A percentile compares a stretch with the other conserved stretches of the same genome.
These are phyloP conservation scores for Triplophysa yarkandensis DNA, from an alignment of 2,797 vertebrate species.

Conservation along the genomic window DNA sequence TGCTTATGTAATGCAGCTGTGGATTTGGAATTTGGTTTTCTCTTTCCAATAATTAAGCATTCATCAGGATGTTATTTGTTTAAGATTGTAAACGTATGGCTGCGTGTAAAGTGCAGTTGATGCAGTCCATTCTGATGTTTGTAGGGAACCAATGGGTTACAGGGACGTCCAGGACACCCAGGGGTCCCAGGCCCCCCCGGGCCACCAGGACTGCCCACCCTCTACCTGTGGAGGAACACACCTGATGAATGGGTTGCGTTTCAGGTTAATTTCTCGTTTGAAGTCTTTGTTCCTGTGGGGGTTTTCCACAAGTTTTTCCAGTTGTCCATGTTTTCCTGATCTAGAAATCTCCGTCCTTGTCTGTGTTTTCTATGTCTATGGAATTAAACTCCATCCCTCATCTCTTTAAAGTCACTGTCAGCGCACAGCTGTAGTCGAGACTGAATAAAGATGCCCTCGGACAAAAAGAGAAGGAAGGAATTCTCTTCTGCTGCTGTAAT, in stretches of 20 bases:
- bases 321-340: background rate
- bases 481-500: slow-evolving; percentile 47
- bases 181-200: slow-evolving; percentile 78
- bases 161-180: slow-evolving; percentile 71
- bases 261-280: slow-evolving; percentile 63
- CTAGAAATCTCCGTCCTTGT: background rate
- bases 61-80: slow-evolving; percentile 7
- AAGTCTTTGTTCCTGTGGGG: too few relatives aligned
- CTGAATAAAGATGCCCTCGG: slow-evolving; percentile 53
- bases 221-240: slow-evolving; percentile 87
- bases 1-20: slow-evolving; percentile 16
- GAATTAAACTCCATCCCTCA: slow-evolving; percentile 27
- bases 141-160: slow-evolving; percentile 77
- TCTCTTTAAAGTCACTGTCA: slow-evolving; percentile 57
- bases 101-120: background rate
- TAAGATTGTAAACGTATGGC: background rate
- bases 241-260: slow-evolving; percentile 69
- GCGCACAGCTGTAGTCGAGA: slow-evolving; percentile 59
- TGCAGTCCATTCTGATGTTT: background rate
- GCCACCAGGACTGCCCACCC: slow-evolving; percentile 76
- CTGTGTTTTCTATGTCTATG: background rate
- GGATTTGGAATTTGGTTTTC: background rate
- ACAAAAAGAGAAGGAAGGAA: slow-evolving; percentile 40
- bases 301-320: background rate
- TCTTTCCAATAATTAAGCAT: background rate